Conservation (phyloP, 2,797 vertebrate genomes). For the Syngnathus rostellatus region DNA sequence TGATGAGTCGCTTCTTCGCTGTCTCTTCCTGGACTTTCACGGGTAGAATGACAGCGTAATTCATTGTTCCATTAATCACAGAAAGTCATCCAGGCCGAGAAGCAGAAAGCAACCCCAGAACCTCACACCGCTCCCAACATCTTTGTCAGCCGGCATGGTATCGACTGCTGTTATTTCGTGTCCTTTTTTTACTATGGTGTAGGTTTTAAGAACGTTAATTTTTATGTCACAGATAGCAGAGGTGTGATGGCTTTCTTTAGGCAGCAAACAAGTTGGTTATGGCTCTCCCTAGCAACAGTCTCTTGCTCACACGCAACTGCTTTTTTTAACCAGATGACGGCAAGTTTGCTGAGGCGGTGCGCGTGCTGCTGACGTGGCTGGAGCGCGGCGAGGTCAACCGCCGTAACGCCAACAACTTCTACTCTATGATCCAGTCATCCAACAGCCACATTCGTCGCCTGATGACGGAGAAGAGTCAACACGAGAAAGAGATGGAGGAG, state of each 20-base stretch:
- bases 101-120: neutral
- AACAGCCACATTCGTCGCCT: slow-evolving; percentile 90
- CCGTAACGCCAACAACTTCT: slow-evolving; percentile 93
- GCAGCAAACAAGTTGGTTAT: too few relatives aligned
- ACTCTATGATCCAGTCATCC: slow-evolving; percentile 95
- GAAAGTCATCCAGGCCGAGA: neutral
- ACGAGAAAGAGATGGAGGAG: slow-evolving; percentile 94
- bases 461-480: slow-evolving; percentile 81
- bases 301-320: neutral
- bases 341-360: slow-evolving; percentile 85
- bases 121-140: too few relatives aligned
- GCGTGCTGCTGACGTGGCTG: slow-evolving; percentile 88
- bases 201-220: too few relatives aligned
- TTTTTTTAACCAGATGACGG: slow-evolving; percentile 71
- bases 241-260: too few relatives aligned
- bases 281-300: neutral
- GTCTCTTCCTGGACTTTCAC: neutral
- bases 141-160: too few relatives aligned
- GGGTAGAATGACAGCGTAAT: neutral
- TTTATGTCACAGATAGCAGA: too few relatives aligned
- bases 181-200: too few relatives aligned
- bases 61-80: neutral
- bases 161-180: too few relatives aligned
- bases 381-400: slow-evolving; percentile 93
- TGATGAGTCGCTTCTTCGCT: neutral